Evolutionary conservation across 2,888 invertebrate species (phyloP).

Genomic region (Apamea anceps): DNA sequence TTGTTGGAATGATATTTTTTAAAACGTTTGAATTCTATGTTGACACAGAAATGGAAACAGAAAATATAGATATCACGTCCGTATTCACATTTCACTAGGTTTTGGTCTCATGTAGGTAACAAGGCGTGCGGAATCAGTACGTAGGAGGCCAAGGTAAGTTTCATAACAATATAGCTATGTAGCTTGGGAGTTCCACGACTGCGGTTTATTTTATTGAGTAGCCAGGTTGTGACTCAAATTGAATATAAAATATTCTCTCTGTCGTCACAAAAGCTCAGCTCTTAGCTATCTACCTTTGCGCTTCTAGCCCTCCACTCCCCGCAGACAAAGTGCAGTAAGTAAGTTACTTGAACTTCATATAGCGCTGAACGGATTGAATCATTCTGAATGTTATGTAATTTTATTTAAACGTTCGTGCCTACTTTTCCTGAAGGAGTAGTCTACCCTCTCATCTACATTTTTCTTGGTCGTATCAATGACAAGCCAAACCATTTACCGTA

Average conservation of each 20-base stretch:
- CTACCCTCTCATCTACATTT: not conserved
- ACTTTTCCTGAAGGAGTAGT: not conserved
- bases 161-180: not conserved
- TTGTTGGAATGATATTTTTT: not conserved
- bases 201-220: constrained; percentile 1
- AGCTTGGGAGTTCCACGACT: not conserved
- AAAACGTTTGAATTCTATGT: not conserved
- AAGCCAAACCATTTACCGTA: not conserved
- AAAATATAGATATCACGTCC: not conserved
- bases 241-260: constrained; percentile 31
- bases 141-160: not conserved
- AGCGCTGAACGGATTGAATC: not conserved
- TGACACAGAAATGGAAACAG: not conserved
- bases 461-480: not conserved
- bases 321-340: constrained; percentile 34
- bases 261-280: constrained; percentile 1
- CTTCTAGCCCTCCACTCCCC: not conserved
- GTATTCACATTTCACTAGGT: not conserved
- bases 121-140: no score
- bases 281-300: not conserved
- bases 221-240: not conserved
- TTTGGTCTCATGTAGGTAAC: not conserved
- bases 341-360: not conserved
- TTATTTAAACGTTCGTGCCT: not conserved
- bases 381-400: not conserved